Conservation (phyloP, 2,113 vertebrate species). For the Lampris megalopsis region DNA sequence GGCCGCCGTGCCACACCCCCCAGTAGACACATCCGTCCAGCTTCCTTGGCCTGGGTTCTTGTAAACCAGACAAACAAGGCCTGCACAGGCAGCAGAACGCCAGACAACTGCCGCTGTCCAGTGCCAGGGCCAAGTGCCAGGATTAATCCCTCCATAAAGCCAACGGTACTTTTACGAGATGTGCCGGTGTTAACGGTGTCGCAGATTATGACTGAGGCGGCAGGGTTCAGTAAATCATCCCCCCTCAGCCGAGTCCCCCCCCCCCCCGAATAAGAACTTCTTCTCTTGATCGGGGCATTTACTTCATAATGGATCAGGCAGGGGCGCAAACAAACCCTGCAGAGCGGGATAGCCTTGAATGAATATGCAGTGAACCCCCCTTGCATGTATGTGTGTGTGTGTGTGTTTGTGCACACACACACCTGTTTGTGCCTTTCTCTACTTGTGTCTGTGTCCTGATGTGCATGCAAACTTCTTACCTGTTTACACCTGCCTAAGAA, state of each 20-base stretch:
- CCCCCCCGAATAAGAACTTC: conserved; percentile 18
- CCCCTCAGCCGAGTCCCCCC: background rate
- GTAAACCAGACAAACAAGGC: conserved; percentile 7
- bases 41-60: conserved; percentile 19
- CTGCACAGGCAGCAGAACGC: no score
- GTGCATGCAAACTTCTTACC: background rate
- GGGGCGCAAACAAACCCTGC: conserved; percentile 5
- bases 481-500: conserved; percentile 4
- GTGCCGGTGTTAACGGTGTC: conserved; percentile 26
- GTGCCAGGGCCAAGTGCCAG: conserved; percentile 43
- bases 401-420: background rate
- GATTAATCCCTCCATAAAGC: conserved; percentile 42
- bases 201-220: conserved; percentile 45
- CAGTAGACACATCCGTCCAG: conserved; percentile 61
- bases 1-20: conserved; percentile 46
- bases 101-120: conserved; percentile 35
- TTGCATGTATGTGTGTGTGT: background rate
- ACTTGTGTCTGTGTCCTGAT: background rate
- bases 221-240: background rate
- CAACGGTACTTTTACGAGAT: conserved; percentile 42
- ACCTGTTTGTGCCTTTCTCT: conserved; percentile 9
- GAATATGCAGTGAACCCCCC: background rate
- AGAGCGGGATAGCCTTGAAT: conserved; percentile 14
- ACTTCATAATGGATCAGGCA: conserved; percentile 2
- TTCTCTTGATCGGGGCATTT: conserved; percentile 29